A percentile compares a stretch with the other conserved stretches of the same genome.
phyloP scores from a whole-genome alignment of 1,140 invertebrate genomes.

The Sminthurides bifidus region DNA sequence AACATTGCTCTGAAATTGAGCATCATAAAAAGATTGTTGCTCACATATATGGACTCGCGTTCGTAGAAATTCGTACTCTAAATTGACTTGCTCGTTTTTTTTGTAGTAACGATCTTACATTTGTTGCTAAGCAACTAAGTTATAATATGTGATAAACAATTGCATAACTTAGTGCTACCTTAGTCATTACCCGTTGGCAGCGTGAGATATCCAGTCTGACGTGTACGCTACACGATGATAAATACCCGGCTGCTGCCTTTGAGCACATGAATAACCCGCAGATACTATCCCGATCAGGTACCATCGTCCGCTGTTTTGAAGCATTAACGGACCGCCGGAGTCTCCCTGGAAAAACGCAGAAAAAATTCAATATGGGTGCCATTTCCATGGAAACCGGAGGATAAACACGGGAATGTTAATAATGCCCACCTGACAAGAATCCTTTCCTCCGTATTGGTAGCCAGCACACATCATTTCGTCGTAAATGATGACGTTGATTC shows the following conservation, averaged over 20 bases:
- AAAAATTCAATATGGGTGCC: background rate
- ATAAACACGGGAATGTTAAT: background rate
- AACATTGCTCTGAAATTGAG: conserved; percentile 9
- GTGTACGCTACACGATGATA: conserved; percentile 87
- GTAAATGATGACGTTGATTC: conserved; percentile 84
- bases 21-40: conserved; percentile 5
- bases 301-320: conserved; percentile 72
- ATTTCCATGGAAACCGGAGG: conserved; percentile 34
- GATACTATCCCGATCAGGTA: conserved; percentile 82
- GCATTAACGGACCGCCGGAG: conserved; percentile 44
- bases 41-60: background rate
- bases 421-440: conserved; percentile 55
- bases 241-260: conserved; percentile 80
- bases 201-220: conserved; percentile 72
- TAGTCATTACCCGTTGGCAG: conserved; percentile 25
- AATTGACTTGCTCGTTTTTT: too few species aligned
- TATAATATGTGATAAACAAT: background rate
- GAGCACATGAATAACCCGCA: conserved; percentile 84
- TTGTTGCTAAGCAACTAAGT: conserved; percentile 1
- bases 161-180: background rate
- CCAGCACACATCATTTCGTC: conserved; percentile 96
- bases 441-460: conserved; percentile 77
- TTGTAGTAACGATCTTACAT: conserved; percentile 9
- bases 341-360: conserved; percentile 7
- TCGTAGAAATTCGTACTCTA: too few species aligned